Evolutionary conservation across 2,797 vertebrate genomes (phyloP).

Genomic region (Bovichtus diacanthus): DNA sequence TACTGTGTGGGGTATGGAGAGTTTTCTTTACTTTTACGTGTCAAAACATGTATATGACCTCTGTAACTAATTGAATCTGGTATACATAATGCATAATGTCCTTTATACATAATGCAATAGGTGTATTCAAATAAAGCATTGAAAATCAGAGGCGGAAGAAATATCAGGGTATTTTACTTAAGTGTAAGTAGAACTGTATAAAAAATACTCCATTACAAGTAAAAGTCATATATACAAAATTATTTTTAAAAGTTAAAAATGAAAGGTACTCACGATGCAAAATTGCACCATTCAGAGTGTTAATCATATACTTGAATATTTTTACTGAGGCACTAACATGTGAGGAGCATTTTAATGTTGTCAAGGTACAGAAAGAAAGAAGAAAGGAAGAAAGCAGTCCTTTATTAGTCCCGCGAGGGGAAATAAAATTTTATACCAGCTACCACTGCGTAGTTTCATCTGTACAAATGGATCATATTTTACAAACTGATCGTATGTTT

Average conservation of each 20-base stretch:
- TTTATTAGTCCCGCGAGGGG: no score
- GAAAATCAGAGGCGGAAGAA: not conserved
- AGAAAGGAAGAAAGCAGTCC: no score
- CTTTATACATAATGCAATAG: not conserved
- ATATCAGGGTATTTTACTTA: not conserved
- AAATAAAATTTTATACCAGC: not conserved
- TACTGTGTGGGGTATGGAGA: not conserved
- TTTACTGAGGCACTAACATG: not conserved
- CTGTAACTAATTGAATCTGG: not conserved
- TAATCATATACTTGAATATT: not conserved
- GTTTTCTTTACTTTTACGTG: not conserved
- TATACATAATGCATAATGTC: not conserved
- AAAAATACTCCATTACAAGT: not conserved
- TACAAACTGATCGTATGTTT: not conserved
- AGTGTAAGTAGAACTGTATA: not conserved
- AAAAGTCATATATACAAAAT: not conserved
- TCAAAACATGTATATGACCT: not conserved
- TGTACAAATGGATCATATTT: not conserved
- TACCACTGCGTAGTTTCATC: not conserved
- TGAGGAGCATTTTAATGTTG: not conserved
- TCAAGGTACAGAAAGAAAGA: not conserved
- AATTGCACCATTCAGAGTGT: not conserved
- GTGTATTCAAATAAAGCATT: not conserved
- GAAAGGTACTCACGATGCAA: not conserved
- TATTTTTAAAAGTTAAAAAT: not conserved